phyloP scores from a whole-genome alignment of 2,113 vertebrate genomes.

The Lasiurus borealis region DNA sequence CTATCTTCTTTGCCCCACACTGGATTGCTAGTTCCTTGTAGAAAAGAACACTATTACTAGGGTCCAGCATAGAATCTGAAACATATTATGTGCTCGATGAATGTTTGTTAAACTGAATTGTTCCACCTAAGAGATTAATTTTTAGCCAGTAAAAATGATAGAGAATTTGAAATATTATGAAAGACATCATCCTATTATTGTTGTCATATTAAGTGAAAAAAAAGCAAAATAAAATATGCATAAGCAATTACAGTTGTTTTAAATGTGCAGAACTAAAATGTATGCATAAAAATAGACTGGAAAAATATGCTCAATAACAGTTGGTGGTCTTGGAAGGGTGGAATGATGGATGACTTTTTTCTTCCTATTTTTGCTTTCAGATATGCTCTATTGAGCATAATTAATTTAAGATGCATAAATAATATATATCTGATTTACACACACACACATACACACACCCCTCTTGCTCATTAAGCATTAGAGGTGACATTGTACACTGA shows the following conservation, averaged over 20 bases:
- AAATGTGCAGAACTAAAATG: conserved; percentile 44
- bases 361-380: conserved; percentile 41
- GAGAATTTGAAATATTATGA: conserved; percentile 49
- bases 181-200: conserved; percentile 38
- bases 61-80: background rate
- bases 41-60: background rate
- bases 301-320: conserved; percentile 20
- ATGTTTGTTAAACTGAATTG: background rate
- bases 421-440: background rate
- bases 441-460: background rate
- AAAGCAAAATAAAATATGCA: conserved; percentile 63
- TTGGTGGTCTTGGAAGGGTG: background rate
- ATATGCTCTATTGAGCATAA: conserved; percentile 14
- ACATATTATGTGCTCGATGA: background rate
- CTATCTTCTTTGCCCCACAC: background rate
- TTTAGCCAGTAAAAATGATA: conserved; percentile 25
- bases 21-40: conserved; percentile 18
- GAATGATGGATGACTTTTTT: background rate
- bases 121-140: background rate
- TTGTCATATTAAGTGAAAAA: conserved; percentile 41
- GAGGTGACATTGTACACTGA: background rate
- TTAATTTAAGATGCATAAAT: conserved; percentile 2
- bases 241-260: conserved; percentile 51
- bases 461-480: background rate
- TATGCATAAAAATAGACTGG: conserved; percentile 52